Evolutionary conservation across 2,888 invertebrate species (phyloP).

Genomic region (Trissoscelio sp.): DNA sequence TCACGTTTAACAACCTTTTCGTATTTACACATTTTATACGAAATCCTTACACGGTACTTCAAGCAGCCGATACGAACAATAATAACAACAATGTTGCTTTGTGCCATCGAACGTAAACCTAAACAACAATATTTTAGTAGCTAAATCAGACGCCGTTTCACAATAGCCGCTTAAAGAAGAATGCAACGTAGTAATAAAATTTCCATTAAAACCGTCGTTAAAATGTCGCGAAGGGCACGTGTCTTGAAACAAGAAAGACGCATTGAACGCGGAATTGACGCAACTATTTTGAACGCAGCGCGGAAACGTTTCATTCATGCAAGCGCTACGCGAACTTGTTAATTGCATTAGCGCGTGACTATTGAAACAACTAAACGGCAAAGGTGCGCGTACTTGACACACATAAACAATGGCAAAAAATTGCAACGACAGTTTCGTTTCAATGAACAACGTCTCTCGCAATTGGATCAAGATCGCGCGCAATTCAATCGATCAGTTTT

Average conservation of each 20-base stretch:
- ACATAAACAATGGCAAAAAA: constrained; percentile 34
- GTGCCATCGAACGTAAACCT: constrained; percentile 20
- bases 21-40: constrained; percentile 14
- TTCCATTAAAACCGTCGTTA: constrained; percentile 28
- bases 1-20: constrained; percentile 9
- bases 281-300: neutral
- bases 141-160: constrained; percentile 28
- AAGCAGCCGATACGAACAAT: constrained; percentile 16
- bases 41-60: constrained; percentile 26
- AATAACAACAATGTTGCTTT: constrained; percentile 24
- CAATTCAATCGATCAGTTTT: constrained; percentile 20
- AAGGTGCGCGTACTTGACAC: constrained; percentile 53
- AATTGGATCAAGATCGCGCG: constrained; percentile 54
- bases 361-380: constrained; percentile 41
- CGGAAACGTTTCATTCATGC: constrained; percentile 43
- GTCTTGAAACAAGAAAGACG: neutral
- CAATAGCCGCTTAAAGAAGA: constrained; percentile 9
- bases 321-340: constrained; percentile 22
- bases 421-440: constrained; percentile 39
- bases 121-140: constrained; percentile 36
- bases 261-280: neutral
- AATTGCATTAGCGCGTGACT: constrained; percentile 40
- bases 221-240: constrained; percentile 25
- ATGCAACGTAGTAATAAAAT: constrained; percentile 27
- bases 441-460: constrained; percentile 37